Base-by-base conservation (phyloP, 2,113 vertebrate species). In the Marcusenius ussheri region DNA sequence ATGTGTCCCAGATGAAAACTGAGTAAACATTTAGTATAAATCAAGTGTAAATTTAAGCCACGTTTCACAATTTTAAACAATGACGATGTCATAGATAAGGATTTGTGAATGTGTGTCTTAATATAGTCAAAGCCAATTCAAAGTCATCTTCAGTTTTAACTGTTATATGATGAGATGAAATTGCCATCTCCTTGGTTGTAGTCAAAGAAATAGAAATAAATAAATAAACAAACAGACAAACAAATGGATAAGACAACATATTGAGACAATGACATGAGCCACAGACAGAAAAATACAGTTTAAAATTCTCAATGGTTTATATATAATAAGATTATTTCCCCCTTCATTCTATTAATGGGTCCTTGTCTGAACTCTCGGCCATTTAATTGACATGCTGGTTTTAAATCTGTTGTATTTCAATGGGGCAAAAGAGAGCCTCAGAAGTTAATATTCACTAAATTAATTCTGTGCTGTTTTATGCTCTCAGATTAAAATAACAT, bases 21-120 rank as follows among this genome's bases (percentile, higher is more conserved):
- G 92, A 94, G 85, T 87, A 94, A 94, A 94, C 92, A 93, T 95
- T 39, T 39, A 5, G 10, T 77, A 35, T 77, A 35, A 35, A 31
- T 77, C 27, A 35, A 39, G 70, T 77, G 35, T 77, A 39, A 77
- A 35, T 77, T 17, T 39, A 77, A 39, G n/a, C 62, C 62, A 66
- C 24, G 24, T 27, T 66, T 2, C 24, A 27, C n/a, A 31, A 66
- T 11, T 27, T 27, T 27, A 66, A 66, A 66, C n/a, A n/a, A 66
- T 27, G 9, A 66, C 24, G 4, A 66, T 11, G 62, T 27, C 62
- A 27, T 27, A 66, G 58, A n/a, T 66, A 66, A 27, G 24, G 24
- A 66, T 66, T 66, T 8, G 2, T n/a, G 24, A n/a, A 62, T n/a
- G 21, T 62, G 56, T 62, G 51, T 53, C 56, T 62, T 62, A n/a